Evolutionary conservation across 2,797 vertebrate genomes (phyloP).

Genomic region (Pseudomugil tenellus): DNA sequence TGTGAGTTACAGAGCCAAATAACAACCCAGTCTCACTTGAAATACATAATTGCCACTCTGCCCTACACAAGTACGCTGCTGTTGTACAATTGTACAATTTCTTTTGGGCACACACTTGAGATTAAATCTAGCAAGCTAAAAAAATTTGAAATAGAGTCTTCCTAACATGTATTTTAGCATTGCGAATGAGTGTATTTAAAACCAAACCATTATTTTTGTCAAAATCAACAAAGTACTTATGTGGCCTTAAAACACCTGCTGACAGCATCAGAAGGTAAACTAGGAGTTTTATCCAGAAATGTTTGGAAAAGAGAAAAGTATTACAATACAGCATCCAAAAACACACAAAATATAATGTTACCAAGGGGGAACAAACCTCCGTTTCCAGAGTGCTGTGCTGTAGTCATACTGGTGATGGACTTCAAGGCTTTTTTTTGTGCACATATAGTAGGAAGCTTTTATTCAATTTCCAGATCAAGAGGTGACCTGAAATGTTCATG

Average conservation of each 20-base stretch:
- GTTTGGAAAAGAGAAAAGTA: background rate
- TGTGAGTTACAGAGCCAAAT: constrained; percentile 1
- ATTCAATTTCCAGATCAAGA: background rate
- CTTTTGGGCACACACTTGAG: background rate
- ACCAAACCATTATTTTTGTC: background rate
- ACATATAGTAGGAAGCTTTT: background rate
- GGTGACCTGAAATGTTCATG: background rate
- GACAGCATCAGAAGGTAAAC: background rate
- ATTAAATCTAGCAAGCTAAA: constrained; percentile 2
- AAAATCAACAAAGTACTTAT: background rate
- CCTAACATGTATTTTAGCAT: background rate
- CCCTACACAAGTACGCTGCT: background rate
- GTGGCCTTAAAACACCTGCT: background rate
- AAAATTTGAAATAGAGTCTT: background rate
- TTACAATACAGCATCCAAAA: background rate
- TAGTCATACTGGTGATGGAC: background rate
- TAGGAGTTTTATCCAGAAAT: background rate
- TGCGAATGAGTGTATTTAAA: constrained; percentile 1
- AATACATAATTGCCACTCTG: background rate
- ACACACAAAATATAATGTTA: background rate
- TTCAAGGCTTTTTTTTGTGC: background rate
- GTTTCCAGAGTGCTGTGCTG: background rate
- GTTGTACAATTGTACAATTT: constrained; percentile 5
- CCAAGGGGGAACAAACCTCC: background rate
- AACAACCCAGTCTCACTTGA: background rate